Evolutionary conservation across 1,140 invertebrate species (phyloP), one percentile per base, ranked within the genome.

Genomic region (Lordiphosa collinella): DNA sequence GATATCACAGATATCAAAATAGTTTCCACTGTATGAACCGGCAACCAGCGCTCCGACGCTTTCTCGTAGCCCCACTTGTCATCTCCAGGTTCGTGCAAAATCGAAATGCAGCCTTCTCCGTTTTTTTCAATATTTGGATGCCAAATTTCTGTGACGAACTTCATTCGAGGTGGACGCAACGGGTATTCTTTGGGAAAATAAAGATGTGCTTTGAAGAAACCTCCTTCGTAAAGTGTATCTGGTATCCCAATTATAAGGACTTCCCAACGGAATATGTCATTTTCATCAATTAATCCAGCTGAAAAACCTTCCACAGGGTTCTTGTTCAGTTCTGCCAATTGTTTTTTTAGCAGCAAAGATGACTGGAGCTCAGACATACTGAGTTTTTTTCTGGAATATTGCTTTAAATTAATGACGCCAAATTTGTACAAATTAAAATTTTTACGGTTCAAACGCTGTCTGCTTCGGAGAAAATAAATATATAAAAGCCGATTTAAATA

Each of bases 61-160:
- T 98, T 98, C 91, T 99, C 98, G 91, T 99, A 99, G 25, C 98
- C 98, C 93, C 96, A 99, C 91, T 99, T 98, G 90, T 99, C 98
- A 93, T 99, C 98, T 57, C 98, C 98, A 48, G 98, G 98, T 89
- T 99, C 98, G 89, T 99, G 98, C 64, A 99, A 92, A 90, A 99
- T 99, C 86, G 98, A 99, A 93, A 99, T 99, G 91, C 98, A 99
- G 18, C 99, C 98, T 91, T 98, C 96, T 62, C 98, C 98, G 91
- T 98, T 98, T 90, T 97, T 97, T 89, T 99, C 97, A 92, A 99
- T 99, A 91, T 99, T 99, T 78, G 98, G 98, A 93, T 99, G 98
- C 97, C 97, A 99, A 90, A 99, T 99, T 93, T 99, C 97, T 90
- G 97, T 99, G 64, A 99, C 96, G 92, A 99, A 99, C 92, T 97